Percentiles rank a stretch among this genome's conserved stretches.
These are phyloP conservation scores for Trichonephila inaurata DNA, from an alignment of 1,140 invertebrate species.

Conservation along the genomic window DNA sequence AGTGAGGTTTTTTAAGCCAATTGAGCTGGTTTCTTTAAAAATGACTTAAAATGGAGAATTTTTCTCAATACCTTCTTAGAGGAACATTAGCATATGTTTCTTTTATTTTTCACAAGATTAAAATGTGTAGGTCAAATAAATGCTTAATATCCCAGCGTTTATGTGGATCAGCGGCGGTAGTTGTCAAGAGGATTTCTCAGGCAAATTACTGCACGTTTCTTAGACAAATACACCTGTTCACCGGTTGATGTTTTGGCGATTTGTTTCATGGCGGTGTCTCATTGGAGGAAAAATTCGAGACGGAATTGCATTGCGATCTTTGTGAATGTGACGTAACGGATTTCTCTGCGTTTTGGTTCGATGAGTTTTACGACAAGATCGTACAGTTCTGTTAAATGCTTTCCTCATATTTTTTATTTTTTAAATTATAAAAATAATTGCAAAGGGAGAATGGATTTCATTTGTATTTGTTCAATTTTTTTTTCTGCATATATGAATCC, in stretches of 20 bases:
- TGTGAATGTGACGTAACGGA: slow-evolving; percentile 54
- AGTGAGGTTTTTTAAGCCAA: not conserved
- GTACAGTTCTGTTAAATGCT: slow-evolving; percentile 45
- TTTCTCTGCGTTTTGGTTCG: slow-evolving; percentile 47
- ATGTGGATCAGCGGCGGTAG: not conserved
- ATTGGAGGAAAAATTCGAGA: slow-evolving; percentile 40
- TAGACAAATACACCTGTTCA: slow-evolving; percentile 69
- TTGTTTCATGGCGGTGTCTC: not conserved
- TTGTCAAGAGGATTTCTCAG: slow-evolving; percentile 50
- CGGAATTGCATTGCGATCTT: slow-evolving; percentile 13
- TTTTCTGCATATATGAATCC: not conserved
- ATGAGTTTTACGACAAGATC: slow-evolving; percentile 52
- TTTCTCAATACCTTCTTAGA: not conserved
- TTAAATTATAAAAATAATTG: not conserved
- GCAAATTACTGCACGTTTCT: slow-evolving; percentile 53
- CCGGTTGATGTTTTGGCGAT: slow-evolving; percentile 27
- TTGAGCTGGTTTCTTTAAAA: not conserved
- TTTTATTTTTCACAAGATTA: not conserved
- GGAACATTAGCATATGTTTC: not conserved
- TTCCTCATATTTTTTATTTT: slow-evolving; percentile 21
- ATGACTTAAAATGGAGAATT: not conserved
- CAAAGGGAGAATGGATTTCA: not conserved
- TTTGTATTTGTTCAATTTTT: not conserved
- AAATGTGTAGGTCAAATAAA: slow-evolving; percentile 1
- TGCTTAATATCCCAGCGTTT: not conserved